A percentile compares a stretch with the other conserved stretches of the same genome.
Conservation (phyloP, 2,888 invertebrate genomes). For the Aspidapion aeneum region DNA sequence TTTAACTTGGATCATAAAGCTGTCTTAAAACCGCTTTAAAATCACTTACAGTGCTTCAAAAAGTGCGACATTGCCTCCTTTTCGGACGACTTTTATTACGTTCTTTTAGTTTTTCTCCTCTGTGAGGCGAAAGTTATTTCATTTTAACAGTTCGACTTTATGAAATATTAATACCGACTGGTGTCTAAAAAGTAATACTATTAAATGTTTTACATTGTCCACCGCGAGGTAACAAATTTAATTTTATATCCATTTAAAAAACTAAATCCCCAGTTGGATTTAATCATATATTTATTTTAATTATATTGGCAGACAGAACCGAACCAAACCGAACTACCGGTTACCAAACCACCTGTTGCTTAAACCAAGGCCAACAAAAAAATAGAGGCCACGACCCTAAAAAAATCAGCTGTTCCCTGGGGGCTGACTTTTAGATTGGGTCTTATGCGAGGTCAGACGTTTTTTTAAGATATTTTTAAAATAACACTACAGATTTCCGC, state of each 20-base stretch:
- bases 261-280: background rate
- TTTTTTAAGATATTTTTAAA: no score
- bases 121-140: conserved; percentile 25
- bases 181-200: conserved; percentile 40
- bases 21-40: background rate
- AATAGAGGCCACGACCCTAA: no score
- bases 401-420: no score
- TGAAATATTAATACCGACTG: conserved; percentile 39
- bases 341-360: no score
- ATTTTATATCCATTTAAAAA: background rate
- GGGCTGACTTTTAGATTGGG: no score
- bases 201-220: conserved; percentile 41
- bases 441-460: no score
- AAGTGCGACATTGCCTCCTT: background rate
- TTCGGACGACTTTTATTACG: background rate
- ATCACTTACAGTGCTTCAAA: background rate
- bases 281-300: no score
- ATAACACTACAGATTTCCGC: no score
- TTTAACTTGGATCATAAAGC: background rate
- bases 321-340: no score
- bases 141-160: conserved; percentile 36
- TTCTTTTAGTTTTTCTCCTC: background rate
- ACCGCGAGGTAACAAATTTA: background rate
- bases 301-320: no score
- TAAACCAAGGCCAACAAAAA: no score